phyloP scores from a whole-genome alignment of 2,797 vertebrate genomes.

The Tapera naevia region DNA sequence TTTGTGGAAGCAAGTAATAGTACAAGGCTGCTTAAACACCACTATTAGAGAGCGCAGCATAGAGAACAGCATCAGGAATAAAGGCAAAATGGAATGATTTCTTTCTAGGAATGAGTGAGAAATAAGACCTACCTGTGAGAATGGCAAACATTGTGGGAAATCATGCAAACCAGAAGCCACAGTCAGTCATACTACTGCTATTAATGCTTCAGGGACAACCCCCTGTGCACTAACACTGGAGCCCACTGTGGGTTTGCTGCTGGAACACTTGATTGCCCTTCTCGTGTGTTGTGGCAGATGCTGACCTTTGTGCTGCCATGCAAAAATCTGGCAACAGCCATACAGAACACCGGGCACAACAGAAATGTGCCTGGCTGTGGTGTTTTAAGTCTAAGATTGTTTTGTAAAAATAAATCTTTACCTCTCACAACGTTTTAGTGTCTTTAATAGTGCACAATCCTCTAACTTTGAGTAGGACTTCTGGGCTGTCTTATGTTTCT shows the following conservation, averaged over 20 bases:
- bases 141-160: background rate
- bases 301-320: background rate
- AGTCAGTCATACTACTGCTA: background rate
- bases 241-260: background rate
- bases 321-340: background rate
- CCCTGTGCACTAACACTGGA: no score
- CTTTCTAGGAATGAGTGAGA: background rate
- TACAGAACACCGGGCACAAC: background rate
- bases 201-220: background rate
- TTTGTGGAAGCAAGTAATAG: background rate
- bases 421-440: background rate
- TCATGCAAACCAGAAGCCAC: background rate
- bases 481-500: background rate
- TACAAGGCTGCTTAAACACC: background rate
- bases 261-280: background rate
- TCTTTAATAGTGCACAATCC: background rate
- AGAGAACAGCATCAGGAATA: background rate
- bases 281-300: fast-evolving
- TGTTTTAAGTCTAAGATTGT: background rate
- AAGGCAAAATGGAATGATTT: background rate
- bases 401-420: background rate
- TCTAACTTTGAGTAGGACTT: background rate
- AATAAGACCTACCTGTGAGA: background rate
- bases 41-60: background rate
- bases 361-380: background rate